Evolutionary conservation across 2,888 invertebrate species (phyloP), one percentile per base, ranked within the genome.

Genomic region (Rambutsinella grinnellia): DNA sequence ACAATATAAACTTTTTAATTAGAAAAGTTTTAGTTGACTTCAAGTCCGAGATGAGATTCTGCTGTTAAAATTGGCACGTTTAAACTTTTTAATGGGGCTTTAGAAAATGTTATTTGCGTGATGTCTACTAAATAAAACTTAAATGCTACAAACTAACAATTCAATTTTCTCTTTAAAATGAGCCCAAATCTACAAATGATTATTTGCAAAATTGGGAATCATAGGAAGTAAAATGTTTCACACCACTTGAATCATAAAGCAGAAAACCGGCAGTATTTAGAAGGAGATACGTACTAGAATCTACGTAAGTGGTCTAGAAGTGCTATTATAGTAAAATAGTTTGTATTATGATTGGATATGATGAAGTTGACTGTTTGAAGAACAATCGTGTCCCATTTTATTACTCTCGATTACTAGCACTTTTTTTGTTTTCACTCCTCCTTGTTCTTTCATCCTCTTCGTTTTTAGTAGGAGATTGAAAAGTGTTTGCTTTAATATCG

Each of bases 301-400:
- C n/a, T n/a, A n/a, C n/a, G n/a, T n/a, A n/a, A n/a, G n/a, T n/a
- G n/a, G n/a, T n/a, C n/a, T n/a, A n/a, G n/a, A n/a, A n/a, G 61
- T 61, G 54, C 54, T 24, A 69, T 69, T n/a, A n/a, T n/a, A n/a
- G n/a, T n/a, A n/a, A n/a, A n/a, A n/a, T n/a, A 49, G n/a, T 60
- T 60, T 60, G 24, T 23, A 69, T 54, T 61, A 61, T 54, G 69
- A 69, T 69, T 69, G 61, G 54, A 69, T n/a, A n/a, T n/a, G n/a
- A n/a, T n/a, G n/a, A n/a, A n/a, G n/a, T n/a, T 69, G 69, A 69
- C 17, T 69, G 69, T 69, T 69, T 69, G 69, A 69, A 69, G 69
- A 69, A 69, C 69, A 69, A 69, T 69, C 46, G 61, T 61, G 61
- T 61, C 44, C 69, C 13, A n/a, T n/a, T 51, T 51, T 51, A 51